Base-by-base conservation (phyloP, 2,888 invertebrate genomes). In the Acrobeloides nanus region DNA sequence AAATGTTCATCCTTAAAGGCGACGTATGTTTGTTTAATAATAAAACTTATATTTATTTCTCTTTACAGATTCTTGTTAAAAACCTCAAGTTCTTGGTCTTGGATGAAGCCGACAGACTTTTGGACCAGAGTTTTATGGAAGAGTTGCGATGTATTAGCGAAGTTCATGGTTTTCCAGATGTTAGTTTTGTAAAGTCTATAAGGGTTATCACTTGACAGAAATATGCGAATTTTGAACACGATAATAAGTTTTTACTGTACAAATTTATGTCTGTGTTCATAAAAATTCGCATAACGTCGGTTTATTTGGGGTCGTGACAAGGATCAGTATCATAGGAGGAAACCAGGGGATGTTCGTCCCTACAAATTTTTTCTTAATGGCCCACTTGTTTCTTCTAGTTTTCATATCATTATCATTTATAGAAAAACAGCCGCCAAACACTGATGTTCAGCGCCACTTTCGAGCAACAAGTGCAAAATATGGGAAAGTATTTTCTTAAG, bases 41-140 rank as follows among this genome's bases (percentile, higher is more conserved):
- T n/a, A n/a, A n/a, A n/a, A n/a, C n/a, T n/a, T n/a, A n/a, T n/a
- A n/a, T n/a, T n/a, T n/a, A n/a, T n/a, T n/a, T n/a, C 4, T 8
- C 15, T n/a, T 15, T 35, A 27, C n/a, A 54, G 53, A 12, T 51
- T 17, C 3, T 43, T 5, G 3, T 42, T 8, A 47, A 54, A 12
- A 49, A 42, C n/a, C 29, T 54, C 23, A 51, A 47, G 27, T 85
- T 80, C 68, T 75, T 87, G n/a, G 82, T 87, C 1, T 74, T 87
- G 40, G 86, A 87, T 71, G 86, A 87, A 75, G 86, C 85, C 0
- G 86, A 87, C 72, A 75, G 84, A 12, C 84, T 87, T 84, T 74
- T 86, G 38, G 84, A 85, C 59, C 82, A 84, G 15, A 27, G 38
- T 8, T 62, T 62, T 35, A 35, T 39, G 35, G 52, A 39, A 8